These are phyloP conservation scores for Huso huso DNA, from an alignment of 2,797 vertebrate genomes.

Conservation along the genomic window DNA sequence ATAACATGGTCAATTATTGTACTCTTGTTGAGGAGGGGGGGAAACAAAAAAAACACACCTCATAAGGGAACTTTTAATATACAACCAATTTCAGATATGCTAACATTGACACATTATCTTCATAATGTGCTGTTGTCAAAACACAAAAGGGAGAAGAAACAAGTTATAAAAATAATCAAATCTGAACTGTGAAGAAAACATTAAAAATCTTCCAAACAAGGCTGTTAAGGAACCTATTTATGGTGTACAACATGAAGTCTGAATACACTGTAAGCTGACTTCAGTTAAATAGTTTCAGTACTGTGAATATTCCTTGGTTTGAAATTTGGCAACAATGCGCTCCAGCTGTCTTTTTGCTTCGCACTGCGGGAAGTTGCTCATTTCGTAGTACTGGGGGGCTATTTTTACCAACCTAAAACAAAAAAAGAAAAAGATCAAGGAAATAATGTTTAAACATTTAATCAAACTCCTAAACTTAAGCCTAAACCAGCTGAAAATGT, in stretches of 20 bases:
- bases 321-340: conserved; percentile 88
- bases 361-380: conserved; percentile 96
- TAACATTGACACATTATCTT: conserved; percentile 24
- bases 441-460: background rate
- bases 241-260: conserved; percentile 71
- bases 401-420: conserved; percentile 89
- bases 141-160: conserved; percentile 25
- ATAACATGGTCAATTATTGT: conserved; percentile 68
- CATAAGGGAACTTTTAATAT: conserved; percentile 1
- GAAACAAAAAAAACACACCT: conserved; percentile 5
- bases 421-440: conserved; percentile 26
- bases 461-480: background rate
- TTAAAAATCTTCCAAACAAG: conserved; percentile 76
- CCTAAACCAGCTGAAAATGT: background rate
- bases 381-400: conserved; percentile 92
- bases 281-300: conserved; percentile 61
- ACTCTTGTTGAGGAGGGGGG: conserved; percentile 14
- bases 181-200: conserved; percentile 77
- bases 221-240: conserved; percentile 71
- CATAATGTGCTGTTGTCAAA: conserved; percentile 24
- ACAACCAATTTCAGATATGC: conserved; percentile 18
- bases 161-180: conserved; percentile 70
- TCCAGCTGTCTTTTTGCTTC: conserved; percentile 96
- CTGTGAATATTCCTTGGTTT: conserved; percentile 91
- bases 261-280: conserved; percentile 41